Base-by-base conservation (phyloP, 2,888 invertebrate species). In the Arctia plantaginis region DNA sequence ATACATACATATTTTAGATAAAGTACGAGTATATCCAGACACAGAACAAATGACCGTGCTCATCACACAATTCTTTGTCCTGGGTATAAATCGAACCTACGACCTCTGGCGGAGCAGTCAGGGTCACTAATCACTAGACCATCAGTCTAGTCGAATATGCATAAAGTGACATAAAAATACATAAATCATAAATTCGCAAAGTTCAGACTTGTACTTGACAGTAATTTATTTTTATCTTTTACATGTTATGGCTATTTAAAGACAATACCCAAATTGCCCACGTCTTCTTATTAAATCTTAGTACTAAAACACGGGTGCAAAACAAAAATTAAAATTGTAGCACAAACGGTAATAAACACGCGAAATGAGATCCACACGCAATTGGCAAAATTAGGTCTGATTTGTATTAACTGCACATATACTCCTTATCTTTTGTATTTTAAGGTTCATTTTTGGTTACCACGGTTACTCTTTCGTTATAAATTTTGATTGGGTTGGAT, bases 331-430 rank as follows among this genome's bases (percentile, higher is more conserved):
- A 75, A 81, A 84, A 77, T 79, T 76, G 70, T 79, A 80, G 72
- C 73, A 67, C 83, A 84, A 82, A 81, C 73, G n/a, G 77, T 80
- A 83, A 84, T 81, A 77, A 81, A 76, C 81, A 75, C 80, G 78
- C 82, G 71, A 84, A 85, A 85, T 81, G 81, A 79, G 83, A 83
- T 77, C 62, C 71, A 78, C 85, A 80, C 85, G 85, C 85, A 81
- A 82, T 82, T 78, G 74, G 73, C 77, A 76, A 81, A 81, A 85
- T 81, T 82, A 77, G 81, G 74, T 79, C 77, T 79, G 41, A 44
- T 73, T 72, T 30, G 6, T 59, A 13, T 55, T 59, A 18, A 10
- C 3, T 15, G 66, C 51, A 20, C 68, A 51, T 76, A 55, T 13
- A 64, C 62, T 72, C 76, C 66, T 72, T 84, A 77, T 41, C 0